Evolutionary conservation across 2,797 vertebrate genomes (phyloP), one percentile per base, ranked within the genome.

Genomic region (Pseudochromis fuscus): DNA sequence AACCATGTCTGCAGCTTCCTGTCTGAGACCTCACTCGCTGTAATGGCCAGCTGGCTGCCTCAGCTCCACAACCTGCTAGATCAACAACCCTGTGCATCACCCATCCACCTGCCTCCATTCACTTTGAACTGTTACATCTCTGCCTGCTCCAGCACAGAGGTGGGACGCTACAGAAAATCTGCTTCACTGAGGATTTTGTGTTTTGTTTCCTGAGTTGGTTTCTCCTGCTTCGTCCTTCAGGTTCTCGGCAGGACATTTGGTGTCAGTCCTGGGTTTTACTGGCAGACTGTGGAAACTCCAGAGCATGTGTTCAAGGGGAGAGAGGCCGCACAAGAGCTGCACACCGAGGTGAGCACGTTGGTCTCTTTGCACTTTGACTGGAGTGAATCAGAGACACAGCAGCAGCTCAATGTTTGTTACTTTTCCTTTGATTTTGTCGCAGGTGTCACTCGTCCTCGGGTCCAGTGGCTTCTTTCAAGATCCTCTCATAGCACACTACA

Each of bases 261-360:
- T 1, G 57, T 71, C 53, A 91, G 81, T 70, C 73, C 79, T 69
- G 91, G 91, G 51, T 94, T 95, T 90, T 93, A 88, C 79, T 95
- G 93, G 94, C 94, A 94, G 86, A 94, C 93, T 6, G 40, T 89
- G 59, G 91, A 94, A 87, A 92, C 89, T 6, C 78, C 77, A 75
- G 93, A 93, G 60, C 15, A 79, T 74, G 79, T 81, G 67, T 95
- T 92, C 82, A 87, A 89, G 55, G 65, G 66, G 4, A 77, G 82
- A 84, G 62, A 88, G 58, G 76, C 79, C 0, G 82, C 79, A 63
- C 75, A 69, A 19, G 83, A 89, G 28, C 42, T 37, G 30, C 90
- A 93, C 72, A 93, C 77, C 0, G 89, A 94, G 92, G 91, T 85
- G 64, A 78, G 60, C 18, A 45, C 2, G 48, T 23, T 23, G 45